Evolutionary conservation across 2,797 vertebrate species (phyloP).

Genomic region (Prionace glauca): DNA sequence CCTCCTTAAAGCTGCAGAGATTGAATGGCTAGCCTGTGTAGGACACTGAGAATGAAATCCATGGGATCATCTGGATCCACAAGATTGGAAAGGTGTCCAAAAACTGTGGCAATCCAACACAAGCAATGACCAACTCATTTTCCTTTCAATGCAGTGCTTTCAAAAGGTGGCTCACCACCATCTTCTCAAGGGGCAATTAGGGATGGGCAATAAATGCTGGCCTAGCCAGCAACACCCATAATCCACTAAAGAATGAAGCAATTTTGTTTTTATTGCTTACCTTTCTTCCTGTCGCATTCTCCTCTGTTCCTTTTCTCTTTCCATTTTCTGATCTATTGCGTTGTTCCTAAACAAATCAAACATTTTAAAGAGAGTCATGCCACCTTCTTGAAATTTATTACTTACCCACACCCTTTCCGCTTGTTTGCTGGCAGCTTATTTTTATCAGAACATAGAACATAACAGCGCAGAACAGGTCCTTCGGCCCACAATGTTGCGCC

Average conservation of each 20-base stretch:
- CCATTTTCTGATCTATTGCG: conserved; percentile 60
- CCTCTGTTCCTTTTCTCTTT: conserved; percentile 65
- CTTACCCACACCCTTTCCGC: not conserved
- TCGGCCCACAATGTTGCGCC: too few relatives aligned
- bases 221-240: too few relatives aligned
- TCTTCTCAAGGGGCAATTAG: too few relatives aligned
- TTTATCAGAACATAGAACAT: too few relatives aligned
- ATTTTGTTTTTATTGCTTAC: conserved; percentile 49
- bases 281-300: conserved; percentile 74
- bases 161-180: too few relatives aligned
- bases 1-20: not conserved
- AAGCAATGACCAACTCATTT: not conserved
- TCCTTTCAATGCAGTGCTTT: too few relatives aligned
- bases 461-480: too few relatives aligned
- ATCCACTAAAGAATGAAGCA: too few relatives aligned
- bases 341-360: conserved; percentile 54
- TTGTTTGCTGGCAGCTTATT: not conserved
- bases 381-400: not conserved
- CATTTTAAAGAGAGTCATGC: not conserved
- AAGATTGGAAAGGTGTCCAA: not conserved
- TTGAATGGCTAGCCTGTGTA: not conserved
- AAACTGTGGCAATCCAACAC: too few relatives aligned
- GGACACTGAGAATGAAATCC: not conserved
- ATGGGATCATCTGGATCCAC: not conserved
- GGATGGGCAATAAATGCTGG: too few relatives aligned